Evolutionary conservation across 2,797 vertebrate species (phyloP).

Genomic region (Neosilurus hyrtlii): DNA sequence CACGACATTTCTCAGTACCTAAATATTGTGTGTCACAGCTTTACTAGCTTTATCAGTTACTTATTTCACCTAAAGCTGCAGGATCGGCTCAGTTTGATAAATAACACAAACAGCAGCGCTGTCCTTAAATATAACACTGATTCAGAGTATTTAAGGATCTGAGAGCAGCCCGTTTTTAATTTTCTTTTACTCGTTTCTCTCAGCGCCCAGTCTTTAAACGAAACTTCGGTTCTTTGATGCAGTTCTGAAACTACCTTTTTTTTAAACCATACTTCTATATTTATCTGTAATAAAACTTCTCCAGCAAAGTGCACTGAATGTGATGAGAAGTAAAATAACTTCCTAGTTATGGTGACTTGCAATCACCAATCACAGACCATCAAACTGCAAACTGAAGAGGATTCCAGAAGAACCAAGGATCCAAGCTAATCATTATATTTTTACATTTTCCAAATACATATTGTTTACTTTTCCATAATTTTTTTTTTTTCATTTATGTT

Average conservation of each 20-base stretch:
- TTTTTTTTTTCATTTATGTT: not conserved
- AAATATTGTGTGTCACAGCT: not conserved
- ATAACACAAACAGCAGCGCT: not conserved
- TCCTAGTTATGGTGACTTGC: not conserved
- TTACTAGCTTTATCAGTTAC: not conserved
- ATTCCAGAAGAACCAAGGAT: not conserved
- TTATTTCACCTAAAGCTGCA: not conserved
- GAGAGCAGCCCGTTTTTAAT: not conserved
- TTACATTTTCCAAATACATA: not conserved
- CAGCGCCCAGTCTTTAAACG: not conserved
- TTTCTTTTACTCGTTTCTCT: not conserved
- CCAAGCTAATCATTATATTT: not conserved
- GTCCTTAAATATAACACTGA: not conserved
- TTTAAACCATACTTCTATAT: not conserved
- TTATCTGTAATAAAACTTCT: not conserved
- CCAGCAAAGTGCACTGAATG: not conserved
- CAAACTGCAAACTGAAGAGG: not conserved
- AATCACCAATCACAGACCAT: not conserved
- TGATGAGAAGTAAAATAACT: not conserved
- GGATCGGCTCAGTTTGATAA: not conserved
- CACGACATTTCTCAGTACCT: too few relatives aligned
- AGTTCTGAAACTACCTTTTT: not conserved
- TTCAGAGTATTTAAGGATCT: not conserved
- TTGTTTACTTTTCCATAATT: not conserved
- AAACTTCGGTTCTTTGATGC: not conserved